These are phyloP conservation scores for Cepphus grylle DNA, from an alignment of 2,113 vertebrate species.

Conservation along the genomic window DNA sequence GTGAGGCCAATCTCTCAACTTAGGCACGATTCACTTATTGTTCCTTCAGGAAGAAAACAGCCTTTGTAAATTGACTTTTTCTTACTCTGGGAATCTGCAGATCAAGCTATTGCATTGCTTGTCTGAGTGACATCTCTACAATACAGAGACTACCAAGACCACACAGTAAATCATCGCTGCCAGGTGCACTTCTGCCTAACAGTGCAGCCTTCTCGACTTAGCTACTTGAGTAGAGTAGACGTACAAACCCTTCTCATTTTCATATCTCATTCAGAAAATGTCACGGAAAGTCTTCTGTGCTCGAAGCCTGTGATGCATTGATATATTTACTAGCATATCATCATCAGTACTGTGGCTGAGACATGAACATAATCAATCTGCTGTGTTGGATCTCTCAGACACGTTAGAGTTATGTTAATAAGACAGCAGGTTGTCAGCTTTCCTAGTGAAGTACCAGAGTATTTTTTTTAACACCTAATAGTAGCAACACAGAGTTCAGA, in stretches of 20 bases:
- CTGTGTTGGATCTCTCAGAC: slow-evolving; percentile 45
- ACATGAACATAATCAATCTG: slow-evolving; percentile 63
- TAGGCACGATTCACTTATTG: not conserved
- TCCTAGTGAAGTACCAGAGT: slow-evolving; percentile 1
- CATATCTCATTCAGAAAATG: slow-evolving; percentile 55
- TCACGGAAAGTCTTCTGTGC: not conserved
- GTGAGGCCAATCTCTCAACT: not conserved
- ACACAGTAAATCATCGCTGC: not conserved
- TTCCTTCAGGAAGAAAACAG: not conserved
- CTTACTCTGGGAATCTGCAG: not conserved
- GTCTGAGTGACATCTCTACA: slow-evolving; percentile 10
- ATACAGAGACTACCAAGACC: not conserved
- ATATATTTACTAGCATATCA: slow-evolving; percentile 57
- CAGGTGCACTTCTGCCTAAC: not conserved
- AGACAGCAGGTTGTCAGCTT: slow-evolving; percentile 57
- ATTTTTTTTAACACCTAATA: slow-evolving; percentile 22
- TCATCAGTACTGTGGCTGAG: slow-evolving; percentile 31
- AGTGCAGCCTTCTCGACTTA: not conserved
- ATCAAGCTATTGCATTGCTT: not conserved
- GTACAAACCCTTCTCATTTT: slow-evolving; percentile 14
- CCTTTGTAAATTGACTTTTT: not conserved
- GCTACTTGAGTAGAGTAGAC: not conserved
- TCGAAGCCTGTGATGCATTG: slow-evolving; percentile 25
- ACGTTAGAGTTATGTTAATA: slow-evolving; percentile 55
- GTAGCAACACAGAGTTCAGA: not conserved